phyloP scores from a whole-genome alignment of 2,888 invertebrate genomes.

The Chrysolina haemoptera region DNA sequence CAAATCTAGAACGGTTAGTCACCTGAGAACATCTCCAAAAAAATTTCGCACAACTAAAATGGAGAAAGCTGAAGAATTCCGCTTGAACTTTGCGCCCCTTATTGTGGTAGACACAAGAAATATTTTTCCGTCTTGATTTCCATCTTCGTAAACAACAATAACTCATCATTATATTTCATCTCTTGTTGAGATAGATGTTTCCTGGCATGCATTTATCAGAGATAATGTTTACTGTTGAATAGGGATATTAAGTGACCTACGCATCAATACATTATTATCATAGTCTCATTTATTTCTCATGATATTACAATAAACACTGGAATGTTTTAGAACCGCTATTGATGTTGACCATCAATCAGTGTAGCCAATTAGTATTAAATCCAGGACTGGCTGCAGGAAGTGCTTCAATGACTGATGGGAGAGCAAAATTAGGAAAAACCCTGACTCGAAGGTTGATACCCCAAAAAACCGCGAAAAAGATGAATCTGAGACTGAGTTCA shows the following conservation, averaged over 20 bases:
- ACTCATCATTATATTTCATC: background rate
- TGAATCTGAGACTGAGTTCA: too few relatives aligned
- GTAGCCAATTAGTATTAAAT: background rate
- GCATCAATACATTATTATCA: background rate
- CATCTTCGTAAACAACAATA: background rate
- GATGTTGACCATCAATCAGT: background rate
- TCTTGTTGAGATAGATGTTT: background rate
- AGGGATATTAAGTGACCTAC: background rate
- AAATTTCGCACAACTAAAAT: background rate
- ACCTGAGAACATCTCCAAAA: background rate
- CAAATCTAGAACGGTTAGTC: background rate
- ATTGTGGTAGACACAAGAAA: background rate
- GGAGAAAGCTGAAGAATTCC: slow-evolving; percentile 1
- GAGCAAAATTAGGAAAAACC: too few relatives aligned
- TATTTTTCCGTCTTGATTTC: slow-evolving; percentile 1
- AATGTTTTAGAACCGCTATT: background rate
- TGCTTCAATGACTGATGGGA: too few relatives aligned
- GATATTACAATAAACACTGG: background rate
- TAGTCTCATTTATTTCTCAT: background rate
- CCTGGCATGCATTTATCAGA: background rate
- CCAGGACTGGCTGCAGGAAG: too few relatives aligned
- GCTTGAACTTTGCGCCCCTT: slow-evolving; percentile 4
- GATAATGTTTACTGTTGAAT: background rate
- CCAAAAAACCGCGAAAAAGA: too few relatives aligned
- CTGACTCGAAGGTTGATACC: too few relatives aligned